Base-by-base conservation (phyloP, 1,140 invertebrate species). In the Phocides pigmalion region DNA sequence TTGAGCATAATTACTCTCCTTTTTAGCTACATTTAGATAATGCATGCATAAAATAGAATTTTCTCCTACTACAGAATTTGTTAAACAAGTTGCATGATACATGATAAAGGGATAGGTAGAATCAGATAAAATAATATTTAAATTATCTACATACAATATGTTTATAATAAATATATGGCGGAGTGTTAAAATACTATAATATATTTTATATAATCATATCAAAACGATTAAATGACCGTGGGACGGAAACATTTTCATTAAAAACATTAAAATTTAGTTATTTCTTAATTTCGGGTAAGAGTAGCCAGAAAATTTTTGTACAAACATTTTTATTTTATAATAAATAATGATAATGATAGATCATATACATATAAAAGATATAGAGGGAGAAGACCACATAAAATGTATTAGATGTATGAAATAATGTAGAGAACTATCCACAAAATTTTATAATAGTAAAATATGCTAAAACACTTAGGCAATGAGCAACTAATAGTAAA, bases 191-290 rank as follows among this genome's bases (percentile, higher is more conserved):
- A 66, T 50, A 63, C 51, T 62, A 62, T 66, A 64, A 46, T 72
- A 66, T 70, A 44, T 68, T 69, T 63, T 70, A 61, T 47, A 56
- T 65, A 65, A 44, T 73, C 67, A 68, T 81, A 83, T 81, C 65
- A 81, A 80, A 86, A 84, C 66, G 64, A 63, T 74, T 87, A 87
- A 87, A 84, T 87, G 85, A 90, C 85, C 75, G 86, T 76, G 84
- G 87, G 87, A 90, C 87, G 87, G 87, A 90, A 80, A 86, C 79
- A 87, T 79, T 72, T 61, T 62, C 66, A 66, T 70, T 74, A 62
- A 77, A 73, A 72, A 41, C n/a, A 49, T 61, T 61, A 49, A 61
- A 61, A 61, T 61, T 59, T 47, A 22, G 25, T 39, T n/a, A 39
- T 5, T 17, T 49, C 49, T 49, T 37, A 35, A 64, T 53, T 28